These are phyloP conservation scores for Echiichthys vipera DNA, from an alignment of 2,797 vertebrate species.

Conservation along the genomic window DNA sequence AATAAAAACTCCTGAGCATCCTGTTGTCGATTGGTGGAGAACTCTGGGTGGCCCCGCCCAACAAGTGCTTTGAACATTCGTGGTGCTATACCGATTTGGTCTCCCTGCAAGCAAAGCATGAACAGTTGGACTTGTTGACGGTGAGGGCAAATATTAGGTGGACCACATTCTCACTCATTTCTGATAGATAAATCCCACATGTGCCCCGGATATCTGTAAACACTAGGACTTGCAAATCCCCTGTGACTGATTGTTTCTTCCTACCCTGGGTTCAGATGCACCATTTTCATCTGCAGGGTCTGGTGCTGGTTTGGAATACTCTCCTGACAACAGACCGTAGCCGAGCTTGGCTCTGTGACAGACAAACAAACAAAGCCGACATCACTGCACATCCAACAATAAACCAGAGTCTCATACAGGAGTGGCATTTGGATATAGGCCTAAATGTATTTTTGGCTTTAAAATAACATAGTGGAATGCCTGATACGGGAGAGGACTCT, in stretches of 20 bases:
- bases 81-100: constrained; percentile 95
- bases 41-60: constrained; percentile 96
- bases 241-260: constrained; percentile 30
- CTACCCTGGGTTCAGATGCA: constrained; percentile 90
- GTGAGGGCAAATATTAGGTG: neutral
- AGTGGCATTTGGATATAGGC: constrained; percentile 35
- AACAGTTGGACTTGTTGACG: constrained; percentile 8
- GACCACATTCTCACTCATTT: constrained; percentile 10
- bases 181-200: constrained; percentile 4
- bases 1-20: constrained; percentile 99
- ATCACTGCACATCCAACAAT: constrained; percentile 40
- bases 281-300: constrained; percentile 89
- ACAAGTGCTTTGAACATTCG: constrained; percentile 98
- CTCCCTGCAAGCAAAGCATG: constrained; percentile 83
- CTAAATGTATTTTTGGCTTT: constrained; percentile 35
- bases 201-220: neutral
- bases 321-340: constrained; percentile 93
- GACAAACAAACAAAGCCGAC: constrained; percentile 52
- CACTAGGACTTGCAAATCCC: constrained; percentile 20
- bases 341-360: constrained; percentile 93
- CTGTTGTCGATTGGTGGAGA: constrained; percentile 98
- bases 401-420: constrained; percentile 28
- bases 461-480: constrained; percentile 12
- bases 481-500: constrained; percentile 5
- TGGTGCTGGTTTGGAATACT: constrained; percentile 92